phyloP scores from a whole-genome alignment of 2,888 invertebrate genomes.

The Micoletzkya japonica region DNA sequence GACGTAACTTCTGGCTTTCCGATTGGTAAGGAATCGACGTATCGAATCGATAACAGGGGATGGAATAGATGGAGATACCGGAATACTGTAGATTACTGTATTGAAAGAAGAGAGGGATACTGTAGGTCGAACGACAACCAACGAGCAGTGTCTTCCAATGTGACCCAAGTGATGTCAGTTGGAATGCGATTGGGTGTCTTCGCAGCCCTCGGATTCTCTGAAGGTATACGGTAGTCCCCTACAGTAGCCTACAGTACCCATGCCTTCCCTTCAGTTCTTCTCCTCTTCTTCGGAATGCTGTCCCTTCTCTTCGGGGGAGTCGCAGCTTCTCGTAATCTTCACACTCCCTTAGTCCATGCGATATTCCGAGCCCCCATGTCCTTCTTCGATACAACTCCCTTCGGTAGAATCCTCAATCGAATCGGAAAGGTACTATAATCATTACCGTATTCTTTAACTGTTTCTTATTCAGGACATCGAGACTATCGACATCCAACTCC shows the following conservation, averaged over 20 bases:
- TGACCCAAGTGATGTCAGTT: slow-evolving; percentile 38
- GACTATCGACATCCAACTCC: slow-evolving; percentile 60
- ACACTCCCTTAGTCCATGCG: slow-evolving; percentile 57
- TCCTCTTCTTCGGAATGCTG: slow-evolving; percentile 60
- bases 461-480: slow-evolving; percentile 55
- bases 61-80: too few relatives aligned
- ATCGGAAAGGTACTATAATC: slow-evolving; percentile 51
- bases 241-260: slow-evolving; percentile 1
- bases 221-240: slow-evolving; percentile 37
- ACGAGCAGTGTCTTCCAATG: slow-evolving; percentile 31
- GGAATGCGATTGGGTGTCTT: slow-evolving; percentile 56
- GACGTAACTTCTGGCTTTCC: slow-evolving; percentile 61
- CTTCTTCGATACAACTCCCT: slow-evolving; percentile 62
- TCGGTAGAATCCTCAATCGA: slow-evolving; percentile 60
- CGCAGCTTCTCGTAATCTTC: slow-evolving; percentile 55
- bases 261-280: slow-evolving; percentile 43
- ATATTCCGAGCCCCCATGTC: slow-evolving; percentile 62
- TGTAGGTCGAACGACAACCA: slow-evolving; percentile 58
- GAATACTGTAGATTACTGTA: too few relatives aligned
- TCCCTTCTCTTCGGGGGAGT: slow-evolving; percentile 60
- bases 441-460: neutral
- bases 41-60: too few relatives aligned
- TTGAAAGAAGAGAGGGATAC: neutral
- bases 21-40: slow-evolving; percentile 48
- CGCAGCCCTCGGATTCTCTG: slow-evolving; percentile 58